Base-by-base conservation (phyloP, 2,888 invertebrate genomes). In the Sicus ferrugineus region DNA sequence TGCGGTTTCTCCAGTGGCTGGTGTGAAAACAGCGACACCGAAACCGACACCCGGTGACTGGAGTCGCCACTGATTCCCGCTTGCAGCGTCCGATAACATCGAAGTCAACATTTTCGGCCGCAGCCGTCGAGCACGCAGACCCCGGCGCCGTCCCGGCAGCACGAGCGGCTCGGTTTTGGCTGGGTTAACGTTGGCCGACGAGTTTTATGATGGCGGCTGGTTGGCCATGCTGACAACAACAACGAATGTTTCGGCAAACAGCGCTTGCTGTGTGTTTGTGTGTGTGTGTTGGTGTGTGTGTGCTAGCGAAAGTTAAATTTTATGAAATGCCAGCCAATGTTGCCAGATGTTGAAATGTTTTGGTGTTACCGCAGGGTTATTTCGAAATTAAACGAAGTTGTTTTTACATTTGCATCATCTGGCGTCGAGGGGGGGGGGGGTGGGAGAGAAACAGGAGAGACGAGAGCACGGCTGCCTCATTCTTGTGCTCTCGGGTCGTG, bases 91-190 rank as follows among this genome's bases (percentile, higher is more conserved):
- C 26, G 65, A 66, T 66, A 54, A n/a, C 38, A 56, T 54, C 65
- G 23, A 26, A 54, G 54, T 54, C 54, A 54, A 54, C 54, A 34
- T 38, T 66, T 38, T 9, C 50, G 50, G 30, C 46, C 28, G 30
- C 50, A 30, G 63, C 48, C 28, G 63, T 30, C 30, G 16, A 48
- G 42, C 63, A 63, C 63, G 50, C 50, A n/a, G n/a, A n/a, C n/a
- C n/a, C n/a, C n/a, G n/a, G 1, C 50, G 31, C n/a, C 46, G 63
- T 5, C 4, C 46, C 21, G 59, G 34, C 30, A 31, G 56, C 30
- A 28, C 14, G 63, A 63, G 19, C n/a, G 31, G 28, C n/a, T n/a
- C n/a, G n/a, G 28, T 50, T 46, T 50, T 63, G 50, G 19, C 21
- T 63, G 50, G n/a, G n/a, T n/a, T n/a, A n/a, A n/a, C n/a, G n/a